A percentile compares a stretch with the other conserved stretches of the same genome.
phyloP scores from a whole-genome alignment of 2,113 vertebrate species.

The Gracilinanus agilis region DNA sequence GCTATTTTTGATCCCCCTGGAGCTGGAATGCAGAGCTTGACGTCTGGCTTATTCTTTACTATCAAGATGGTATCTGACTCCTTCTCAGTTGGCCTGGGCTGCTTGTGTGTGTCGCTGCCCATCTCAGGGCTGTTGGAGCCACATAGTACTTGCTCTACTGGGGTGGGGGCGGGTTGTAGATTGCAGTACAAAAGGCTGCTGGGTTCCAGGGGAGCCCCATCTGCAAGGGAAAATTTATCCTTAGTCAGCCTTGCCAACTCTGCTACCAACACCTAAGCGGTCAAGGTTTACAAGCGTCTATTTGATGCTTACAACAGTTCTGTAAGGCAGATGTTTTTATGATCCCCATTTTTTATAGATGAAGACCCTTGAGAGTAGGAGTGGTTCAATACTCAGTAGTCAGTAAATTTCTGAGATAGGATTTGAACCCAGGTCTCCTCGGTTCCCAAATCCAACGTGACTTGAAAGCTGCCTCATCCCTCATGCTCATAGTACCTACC shows the following conservation, averaged over 20 bases:
- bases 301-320: not conserved
- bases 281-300: too few relatives aligned
- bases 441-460: not conserved
- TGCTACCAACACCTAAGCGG: not conserved
- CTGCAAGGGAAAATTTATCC: too few relatives aligned
- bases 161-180: not conserved
- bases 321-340: not conserved
- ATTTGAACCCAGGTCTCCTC: not conserved
- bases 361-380: not conserved
- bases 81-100: not conserved
- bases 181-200: not conserved
- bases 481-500: not conserved
- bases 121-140: not conserved
- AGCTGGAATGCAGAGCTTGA: not conserved
- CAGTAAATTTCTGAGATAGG: not conserved
- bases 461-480: not conserved
- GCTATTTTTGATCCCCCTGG: not conserved
- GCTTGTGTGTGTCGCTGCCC: not conserved
- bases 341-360: not conserved
- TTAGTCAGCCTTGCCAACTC: not conserved
- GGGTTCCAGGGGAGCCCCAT: not conserved
- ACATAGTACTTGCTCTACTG: not conserved
- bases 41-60: not conserved
- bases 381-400: not conserved
- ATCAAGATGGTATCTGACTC: not conserved